Evolutionary conservation across 2,888 invertebrate genomes (phyloP).

Genomic region (Choreutis nemorana): DNA sequence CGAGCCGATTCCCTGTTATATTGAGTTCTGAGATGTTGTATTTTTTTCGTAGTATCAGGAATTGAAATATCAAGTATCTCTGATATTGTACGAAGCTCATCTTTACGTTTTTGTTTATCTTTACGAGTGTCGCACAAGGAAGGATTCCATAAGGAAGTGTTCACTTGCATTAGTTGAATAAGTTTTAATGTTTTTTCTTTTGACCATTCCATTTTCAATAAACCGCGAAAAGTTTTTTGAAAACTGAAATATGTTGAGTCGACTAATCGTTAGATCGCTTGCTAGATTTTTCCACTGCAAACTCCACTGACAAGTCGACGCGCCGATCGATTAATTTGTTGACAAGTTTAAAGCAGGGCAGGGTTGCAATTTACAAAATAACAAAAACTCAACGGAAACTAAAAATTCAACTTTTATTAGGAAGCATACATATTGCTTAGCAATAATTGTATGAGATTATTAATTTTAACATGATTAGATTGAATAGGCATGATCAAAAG

Average conservation of each 20-base stretch:
- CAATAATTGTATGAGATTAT: too few species aligned
- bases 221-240: too few species aligned
- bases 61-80: slow-evolving; percentile 38
- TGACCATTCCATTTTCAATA: slow-evolving; percentile 55
- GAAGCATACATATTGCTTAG: too few species aligned
- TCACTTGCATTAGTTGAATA: slow-evolving; percentile 49
- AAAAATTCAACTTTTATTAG: too few species aligned
- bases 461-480: too few species aligned
- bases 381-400: too few species aligned
- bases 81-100: slow-evolving; percentile 45
- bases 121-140: slow-evolving; percentile 45
- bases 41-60: slow-evolving; percentile 65
- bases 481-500: too few species aligned
- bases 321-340: slow-evolving; percentile 14
- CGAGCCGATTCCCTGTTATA: slow-evolving; percentile 67
- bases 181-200: slow-evolving; percentile 55
- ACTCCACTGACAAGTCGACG: slow-evolving; percentile 3
- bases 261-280: slow-evolving; percentile 35
- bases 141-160: slow-evolving; percentile 49
- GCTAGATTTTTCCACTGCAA: slow-evolving; percentile 15
- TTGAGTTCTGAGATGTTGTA: slow-evolving; percentile 68
- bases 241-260: too few species aligned
- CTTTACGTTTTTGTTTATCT: slow-evolving; percentile 53
- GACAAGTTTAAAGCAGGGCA: slow-evolving; percentile 11
- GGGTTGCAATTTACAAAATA: slow-evolving; percentile 4